These are phyloP conservation scores for Deilephila elpenor DNA, from an alignment of 2,888 invertebrate species.

Conservation along the genomic window DNA sequence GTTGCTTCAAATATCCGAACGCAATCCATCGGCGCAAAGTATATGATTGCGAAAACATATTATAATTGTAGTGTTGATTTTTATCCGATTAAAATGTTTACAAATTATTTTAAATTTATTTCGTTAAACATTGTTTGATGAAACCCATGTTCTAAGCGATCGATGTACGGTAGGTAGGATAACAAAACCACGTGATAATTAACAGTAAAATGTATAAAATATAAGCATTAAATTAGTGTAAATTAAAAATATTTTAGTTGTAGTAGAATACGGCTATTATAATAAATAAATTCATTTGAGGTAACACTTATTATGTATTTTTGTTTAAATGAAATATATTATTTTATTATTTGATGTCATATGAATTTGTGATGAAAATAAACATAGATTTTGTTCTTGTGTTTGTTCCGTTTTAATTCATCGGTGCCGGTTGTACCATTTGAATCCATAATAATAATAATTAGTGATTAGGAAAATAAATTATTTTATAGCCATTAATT, in stretches of 20 bases:
- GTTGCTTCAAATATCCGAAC: neutral
- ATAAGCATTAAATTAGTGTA: constrained; percentile 63
- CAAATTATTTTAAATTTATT: constrained; percentile 23
- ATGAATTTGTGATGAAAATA: constrained; percentile 80
- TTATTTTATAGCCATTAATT: too few species aligned
- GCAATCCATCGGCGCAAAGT: neutral
- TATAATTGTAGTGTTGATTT: constrained; percentile 12
- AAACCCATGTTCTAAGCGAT: constrained; percentile 8
- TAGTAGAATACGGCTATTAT: constrained; percentile 63
- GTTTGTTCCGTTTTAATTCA: constrained; percentile 42
- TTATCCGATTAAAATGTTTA: neutral
- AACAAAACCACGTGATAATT: constrained; percentile 79
- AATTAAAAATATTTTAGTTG: constrained; percentile 60
- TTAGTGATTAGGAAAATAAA: too few species aligned
- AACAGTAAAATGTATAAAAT: constrained; percentile 67
- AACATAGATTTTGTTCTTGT: constrained; percentile 69
- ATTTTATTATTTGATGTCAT: constrained; percentile 63
- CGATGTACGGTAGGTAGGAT: constrained; percentile 51
- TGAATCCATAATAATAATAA: too few species aligned
- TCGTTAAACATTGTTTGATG: constrained; percentile 8
- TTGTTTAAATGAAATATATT: constrained; percentile 48
- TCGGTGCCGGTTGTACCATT: neutral
- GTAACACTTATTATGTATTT: constrained; percentile 57
- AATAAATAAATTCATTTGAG: constrained; percentile 60
- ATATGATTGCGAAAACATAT: constrained; percentile 3